Evolutionary conservation across 2,888 invertebrate species (phyloP).

Genomic region (Eudemis profundana): DNA sequence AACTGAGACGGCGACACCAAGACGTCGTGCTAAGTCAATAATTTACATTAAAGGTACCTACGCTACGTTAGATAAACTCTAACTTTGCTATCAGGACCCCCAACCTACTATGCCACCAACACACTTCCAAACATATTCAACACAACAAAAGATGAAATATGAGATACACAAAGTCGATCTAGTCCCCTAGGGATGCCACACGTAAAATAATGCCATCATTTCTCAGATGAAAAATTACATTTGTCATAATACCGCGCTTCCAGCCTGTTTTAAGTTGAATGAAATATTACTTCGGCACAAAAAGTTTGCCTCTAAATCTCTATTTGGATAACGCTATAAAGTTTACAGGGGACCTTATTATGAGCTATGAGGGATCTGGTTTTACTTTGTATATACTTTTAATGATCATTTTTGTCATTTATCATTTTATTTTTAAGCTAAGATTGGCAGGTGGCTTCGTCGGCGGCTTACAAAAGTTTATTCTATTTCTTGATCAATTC

Average conservation of each 20-base stretch:
- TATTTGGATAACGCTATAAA: slow-evolving; percentile 35
- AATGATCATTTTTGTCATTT: neutral
- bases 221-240: slow-evolving; percentile 34
- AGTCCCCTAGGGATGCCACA: slow-evolving; percentile 13
- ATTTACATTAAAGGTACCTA: too few species aligned
- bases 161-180: slow-evolving; percentile 16
- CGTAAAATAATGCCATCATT: slow-evolving; percentile 32
- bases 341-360: neutral
- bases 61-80: too few species aligned
- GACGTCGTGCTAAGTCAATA: too few species aligned
- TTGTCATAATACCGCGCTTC: slow-evolving; percentile 37
- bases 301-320: slow-evolving; percentile 36
- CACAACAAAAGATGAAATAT: neutral
- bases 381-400: neutral
- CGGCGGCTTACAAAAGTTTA: too few species aligned
- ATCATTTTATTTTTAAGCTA: too few species aligned
- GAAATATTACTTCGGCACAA: slow-evolving; percentile 34
- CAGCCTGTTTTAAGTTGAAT: slow-evolving; percentile 27
- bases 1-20: too few species aligned
- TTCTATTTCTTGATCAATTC: too few species aligned
- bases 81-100: too few species aligned
- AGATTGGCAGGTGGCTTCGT: too few species aligned
- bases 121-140: neutral
- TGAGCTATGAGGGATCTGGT: neutral
- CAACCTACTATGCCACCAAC: too few species aligned